These are phyloP conservation scores for Gyps fulvus DNA, from an alignment of 2,113 vertebrate genomes.

Conservation along the genomic window DNA sequence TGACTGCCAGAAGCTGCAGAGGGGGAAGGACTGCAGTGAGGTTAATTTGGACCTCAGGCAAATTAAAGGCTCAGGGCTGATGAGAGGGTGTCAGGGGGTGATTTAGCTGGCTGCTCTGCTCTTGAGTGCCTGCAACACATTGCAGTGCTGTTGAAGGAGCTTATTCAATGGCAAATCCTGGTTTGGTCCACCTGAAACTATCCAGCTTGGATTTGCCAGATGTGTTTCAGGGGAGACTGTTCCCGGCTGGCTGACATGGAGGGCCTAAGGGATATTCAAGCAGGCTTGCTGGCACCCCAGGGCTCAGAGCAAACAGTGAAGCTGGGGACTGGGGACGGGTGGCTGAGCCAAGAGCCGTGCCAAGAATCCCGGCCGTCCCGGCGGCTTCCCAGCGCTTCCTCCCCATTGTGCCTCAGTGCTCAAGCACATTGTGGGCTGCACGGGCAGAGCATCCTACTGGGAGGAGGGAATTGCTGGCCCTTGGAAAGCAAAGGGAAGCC, in stretches of 20 bases:
- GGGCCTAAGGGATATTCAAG: not conserved
- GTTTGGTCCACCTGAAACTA: not conserved
- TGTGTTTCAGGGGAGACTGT: not conserved
- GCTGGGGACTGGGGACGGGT: not conserved
- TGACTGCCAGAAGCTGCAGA: not conserved
- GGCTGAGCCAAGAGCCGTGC: not conserved
- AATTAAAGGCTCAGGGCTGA: not conserved
- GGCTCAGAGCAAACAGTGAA: not conserved
- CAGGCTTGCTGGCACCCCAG: not conserved
- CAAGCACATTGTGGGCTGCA: not conserved
- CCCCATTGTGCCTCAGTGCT: not conserved
- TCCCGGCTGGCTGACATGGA: not conserved
- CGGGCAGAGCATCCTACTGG: not conserved
- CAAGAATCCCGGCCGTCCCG: not conserved
- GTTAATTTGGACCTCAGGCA: not conserved
- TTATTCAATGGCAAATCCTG: not conserved
- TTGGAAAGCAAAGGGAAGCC: not conserved
- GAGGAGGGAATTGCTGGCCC: not conserved
- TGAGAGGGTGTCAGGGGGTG: not conserved
- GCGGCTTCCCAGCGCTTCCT: rapidly evolving
- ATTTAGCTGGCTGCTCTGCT: not conserved
- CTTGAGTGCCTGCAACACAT: not conserved
- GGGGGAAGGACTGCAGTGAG: not conserved
- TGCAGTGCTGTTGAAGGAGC: not conserved
- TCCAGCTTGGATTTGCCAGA: not conserved